Conservation (phyloP, 2,113 vertebrate species). For the Syngnathoides biaculeatus region DNA sequence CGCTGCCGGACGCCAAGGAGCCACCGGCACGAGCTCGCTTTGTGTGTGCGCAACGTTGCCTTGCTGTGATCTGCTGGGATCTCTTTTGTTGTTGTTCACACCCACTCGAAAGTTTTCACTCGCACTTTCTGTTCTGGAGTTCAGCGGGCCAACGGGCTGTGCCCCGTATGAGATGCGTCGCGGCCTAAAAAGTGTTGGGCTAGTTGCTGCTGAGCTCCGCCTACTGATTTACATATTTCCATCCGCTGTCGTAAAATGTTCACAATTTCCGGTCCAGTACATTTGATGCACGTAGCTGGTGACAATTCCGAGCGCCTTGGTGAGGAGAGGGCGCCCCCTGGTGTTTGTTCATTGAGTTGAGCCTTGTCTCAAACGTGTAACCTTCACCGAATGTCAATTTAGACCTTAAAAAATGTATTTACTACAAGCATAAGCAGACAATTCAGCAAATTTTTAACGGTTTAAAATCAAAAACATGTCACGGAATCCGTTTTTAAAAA, state of each 20-base stretch:
- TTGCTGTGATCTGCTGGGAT: not conserved
- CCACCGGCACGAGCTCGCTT: too few relatives aligned
- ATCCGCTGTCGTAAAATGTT: conserved; percentile 33
- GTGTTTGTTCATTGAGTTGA: too few relatives aligned
- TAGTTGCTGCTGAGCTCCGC: conserved; percentile 43
- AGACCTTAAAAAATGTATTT: too few relatives aligned
- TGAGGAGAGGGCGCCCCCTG: too few relatives aligned
- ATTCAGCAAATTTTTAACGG: too few relatives aligned
- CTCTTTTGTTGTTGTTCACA: not conserved
- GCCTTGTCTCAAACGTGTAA: too few relatives aligned
- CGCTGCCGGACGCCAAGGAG: too few relatives aligned
- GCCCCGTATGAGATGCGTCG: conserved; percentile 53
- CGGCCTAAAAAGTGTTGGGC: conserved; percentile 59
- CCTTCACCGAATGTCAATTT: too few relatives aligned
- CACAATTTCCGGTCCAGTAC: not conserved
- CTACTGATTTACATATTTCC: conserved; percentile 22
- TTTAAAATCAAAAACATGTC: too few relatives aligned
- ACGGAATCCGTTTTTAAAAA: too few relatives aligned
- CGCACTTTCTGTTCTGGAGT: not conserved
- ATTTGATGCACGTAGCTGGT: not conserved
- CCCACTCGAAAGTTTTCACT: not conserved
- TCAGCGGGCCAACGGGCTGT: conserved; percentile 30
- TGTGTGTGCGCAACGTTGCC: too few relatives aligned
- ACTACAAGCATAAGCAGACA: too few relatives aligned
- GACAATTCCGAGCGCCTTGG: not conserved